Conservation (phyloP, 2,797 vertebrate genomes). For the Etheostoma nigrum region DNA sequence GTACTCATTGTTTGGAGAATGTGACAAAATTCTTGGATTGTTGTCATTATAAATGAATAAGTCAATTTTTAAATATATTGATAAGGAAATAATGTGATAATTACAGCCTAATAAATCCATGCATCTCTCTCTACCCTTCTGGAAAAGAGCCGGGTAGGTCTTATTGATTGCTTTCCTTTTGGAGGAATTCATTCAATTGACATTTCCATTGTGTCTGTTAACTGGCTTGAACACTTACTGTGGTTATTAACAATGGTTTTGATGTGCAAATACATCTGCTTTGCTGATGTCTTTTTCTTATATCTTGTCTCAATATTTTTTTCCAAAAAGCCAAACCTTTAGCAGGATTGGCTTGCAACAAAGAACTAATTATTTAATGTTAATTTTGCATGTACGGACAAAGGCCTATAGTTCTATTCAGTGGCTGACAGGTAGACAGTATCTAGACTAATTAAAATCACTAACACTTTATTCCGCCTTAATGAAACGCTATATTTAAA, state of each 20-base stretch:
- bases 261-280: not conserved
- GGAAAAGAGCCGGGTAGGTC: not conserved
- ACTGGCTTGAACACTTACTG: not conserved
- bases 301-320: not conserved
- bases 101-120: not conserved
- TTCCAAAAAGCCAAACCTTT: not conserved
- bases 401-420: constrained; percentile 10
- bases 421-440: constrained; percentile 23
- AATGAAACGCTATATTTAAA: constrained; percentile 45
- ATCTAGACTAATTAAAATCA: constrained; percentile 46
- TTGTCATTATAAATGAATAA: not conserved
- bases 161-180: constrained; percentile 1
- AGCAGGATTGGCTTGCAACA: not conserved
- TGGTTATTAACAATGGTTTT: not conserved
- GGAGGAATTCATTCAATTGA: not conserved
- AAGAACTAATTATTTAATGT: not conserved
- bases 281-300: not conserved
- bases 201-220: not conserved
- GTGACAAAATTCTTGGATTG: not conserved
- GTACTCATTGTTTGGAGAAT: not conserved
- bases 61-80: not conserved
- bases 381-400: constrained; percentile 11
- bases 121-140: not conserved
- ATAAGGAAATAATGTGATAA: constrained; percentile 1
- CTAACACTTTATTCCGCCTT: constrained; percentile 9